Conservation (phyloP, 2,797 vertebrate species). For the Leptodactylus fallax region DNA sequence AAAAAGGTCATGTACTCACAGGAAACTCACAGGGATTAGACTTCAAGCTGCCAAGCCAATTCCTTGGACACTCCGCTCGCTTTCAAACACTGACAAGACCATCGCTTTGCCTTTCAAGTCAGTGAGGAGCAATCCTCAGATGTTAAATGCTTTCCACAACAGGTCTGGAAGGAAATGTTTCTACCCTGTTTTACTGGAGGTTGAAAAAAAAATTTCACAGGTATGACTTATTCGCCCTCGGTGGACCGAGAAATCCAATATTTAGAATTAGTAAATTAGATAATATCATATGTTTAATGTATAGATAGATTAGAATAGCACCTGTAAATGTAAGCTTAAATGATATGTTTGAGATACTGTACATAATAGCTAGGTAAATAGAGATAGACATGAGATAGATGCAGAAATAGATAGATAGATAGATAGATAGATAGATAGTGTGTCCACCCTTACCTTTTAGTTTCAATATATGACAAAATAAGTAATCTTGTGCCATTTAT, state of each 20-base stretch:
- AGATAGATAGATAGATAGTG: not conserved
- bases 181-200: conserved; percentile 23
- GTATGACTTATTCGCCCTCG: not conserved
- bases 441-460: no score
- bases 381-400: no score
- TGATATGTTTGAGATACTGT: no score
- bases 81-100: conserved; percentile 60
- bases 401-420: not conserved
- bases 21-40: conserved; percentile 57
- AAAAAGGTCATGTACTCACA: conserved; percentile 49
- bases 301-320: not conserved
- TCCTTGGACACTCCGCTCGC: conserved; percentile 56
- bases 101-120: conserved; percentile 51
- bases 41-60: conserved; percentile 60
- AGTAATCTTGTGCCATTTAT: no score
- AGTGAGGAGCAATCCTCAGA: conserved; percentile 34
- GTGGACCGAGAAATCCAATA: not conserved
- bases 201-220: not conserved
- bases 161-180: conserved; percentile 22
- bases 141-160: conserved; percentile 37
- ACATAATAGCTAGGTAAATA: no score
- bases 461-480: no score
- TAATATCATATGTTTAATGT: not conserved
- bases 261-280: not conserved
- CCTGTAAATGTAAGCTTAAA: no score